Base-by-base conservation (phyloP, 2,888 invertebrate genomes). In the Tachina lurida region DNA sequence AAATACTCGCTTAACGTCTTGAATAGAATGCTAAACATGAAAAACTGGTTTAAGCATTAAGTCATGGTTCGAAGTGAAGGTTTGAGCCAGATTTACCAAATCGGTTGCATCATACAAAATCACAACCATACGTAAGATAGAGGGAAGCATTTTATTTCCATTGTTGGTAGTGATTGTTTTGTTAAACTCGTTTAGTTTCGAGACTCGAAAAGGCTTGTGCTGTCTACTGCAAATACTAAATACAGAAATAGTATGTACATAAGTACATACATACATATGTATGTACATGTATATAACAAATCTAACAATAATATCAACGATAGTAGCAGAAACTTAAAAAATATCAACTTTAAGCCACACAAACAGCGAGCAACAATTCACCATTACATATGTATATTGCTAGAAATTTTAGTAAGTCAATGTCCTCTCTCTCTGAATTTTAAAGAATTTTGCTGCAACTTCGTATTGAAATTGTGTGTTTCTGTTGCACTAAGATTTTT, bases 381-480 rank as follows among this genome's bases (percentile, higher is more conserved):
- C 60, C 43, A 62, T 78, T 78, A 58, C 4, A 3, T 3, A 22
- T 22, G 1, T 22, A 22, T 85, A 70, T 65, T 65, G 60, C 67
- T 75, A 79, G 58, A 82, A 79, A 70, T 45, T 49, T 39, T 63
- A 52, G 17, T 70, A 65, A 79, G 85, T 85, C 85, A 85, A 85
- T 82, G 85, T 85, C 82, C 85, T 85, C 85, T 85, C 85, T 58
- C 39, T 58, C 49, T 82, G 71, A 85, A 82, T 85, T 82, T 85
- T 70, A 85, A 71, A 82, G 82, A 85, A 82, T 85, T 82, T 78
- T 75, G 65, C 68, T 39, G 70, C 63, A 82, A 78, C 58, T 56
- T 68, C 65, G 65, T 71, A 41, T 68, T 67, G 67, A 17, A 52
- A 43, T 41, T 52, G 39, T 41, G 63, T 78, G 70, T 43, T 78